phyloP scores from a whole-genome alignment of 2,113 vertebrate species.

The Equus quagga region DNA sequence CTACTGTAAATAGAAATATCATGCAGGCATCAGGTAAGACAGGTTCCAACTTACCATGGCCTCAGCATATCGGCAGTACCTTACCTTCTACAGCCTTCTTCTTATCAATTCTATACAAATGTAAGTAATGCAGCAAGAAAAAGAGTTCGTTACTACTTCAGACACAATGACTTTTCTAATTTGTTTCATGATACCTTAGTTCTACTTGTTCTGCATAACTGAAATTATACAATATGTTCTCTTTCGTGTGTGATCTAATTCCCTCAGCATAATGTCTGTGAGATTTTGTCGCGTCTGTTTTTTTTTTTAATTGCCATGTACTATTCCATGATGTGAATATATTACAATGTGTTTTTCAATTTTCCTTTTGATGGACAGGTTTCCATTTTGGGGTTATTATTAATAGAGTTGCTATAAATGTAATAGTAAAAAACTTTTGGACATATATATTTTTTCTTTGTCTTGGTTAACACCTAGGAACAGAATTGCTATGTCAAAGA shows the following conservation, averaged over 20 bases:
- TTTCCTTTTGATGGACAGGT: not conserved
- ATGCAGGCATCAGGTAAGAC: not conserved
- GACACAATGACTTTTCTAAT: not conserved
- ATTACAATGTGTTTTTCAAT: not conserved
- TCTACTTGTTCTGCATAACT: not conserved
- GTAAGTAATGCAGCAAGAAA: not conserved
- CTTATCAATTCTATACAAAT: not conserved
- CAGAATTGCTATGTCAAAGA: not conserved
- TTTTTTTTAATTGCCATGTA: not conserved
- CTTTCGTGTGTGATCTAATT: not conserved
- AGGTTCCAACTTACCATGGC: not conserved
- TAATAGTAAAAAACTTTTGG: not conserved
- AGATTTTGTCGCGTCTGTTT: not conserved
- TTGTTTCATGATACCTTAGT: not conserved
- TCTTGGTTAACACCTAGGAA: constrained; percentile 5
- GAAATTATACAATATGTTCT: not conserved
- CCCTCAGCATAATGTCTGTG: not conserved
- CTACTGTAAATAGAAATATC: not conserved
- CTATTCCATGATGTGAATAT: not conserved
- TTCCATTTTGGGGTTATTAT: not conserved
- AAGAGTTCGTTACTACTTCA: not conserved
- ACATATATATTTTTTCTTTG: not conserved
- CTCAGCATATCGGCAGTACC: not conserved
- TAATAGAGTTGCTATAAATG: not conserved
- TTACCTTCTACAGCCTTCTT: not conserved